phyloP scores from a whole-genome alignment of 2,888 invertebrate genomes.

The Lycaena phlaeas region DNA sequence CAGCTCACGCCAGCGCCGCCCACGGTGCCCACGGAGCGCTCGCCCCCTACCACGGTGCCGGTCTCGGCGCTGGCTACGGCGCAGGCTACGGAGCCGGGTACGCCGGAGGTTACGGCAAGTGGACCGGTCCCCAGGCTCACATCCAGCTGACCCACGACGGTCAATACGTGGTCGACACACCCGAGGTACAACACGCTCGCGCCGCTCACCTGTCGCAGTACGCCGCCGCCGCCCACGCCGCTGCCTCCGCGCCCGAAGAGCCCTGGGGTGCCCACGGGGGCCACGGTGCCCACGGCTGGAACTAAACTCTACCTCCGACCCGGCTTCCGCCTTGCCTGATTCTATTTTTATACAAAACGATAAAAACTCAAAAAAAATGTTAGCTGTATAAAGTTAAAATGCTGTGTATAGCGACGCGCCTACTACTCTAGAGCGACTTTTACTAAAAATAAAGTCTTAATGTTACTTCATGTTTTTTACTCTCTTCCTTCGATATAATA shows the following conservation, averaged over 20 bases:
- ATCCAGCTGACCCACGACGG: conserved; percentile 68
- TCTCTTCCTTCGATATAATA: background rate
- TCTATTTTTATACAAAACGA: conserved; percentile 59
- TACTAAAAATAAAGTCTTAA: conserved; percentile 3
- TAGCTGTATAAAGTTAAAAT: conserved; percentile 61
- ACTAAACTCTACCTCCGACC: conserved; percentile 51
- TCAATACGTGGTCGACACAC: conserved; percentile 65
- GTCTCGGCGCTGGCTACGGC: conserved; percentile 40
- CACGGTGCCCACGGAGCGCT: conserved; percentile 29
- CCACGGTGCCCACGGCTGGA: conserved; percentile 47
- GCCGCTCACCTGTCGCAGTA: conserved; percentile 57
- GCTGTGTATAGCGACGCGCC: conserved; percentile 44
- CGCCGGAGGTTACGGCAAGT: conserved; percentile 66
- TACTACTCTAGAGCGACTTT: conserved; percentile 7
- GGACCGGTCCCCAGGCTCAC: conserved; percentile 61
- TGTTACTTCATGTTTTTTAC: background rate
- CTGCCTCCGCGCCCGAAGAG: conserved; percentile 58
- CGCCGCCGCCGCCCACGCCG: conserved; percentile 59
- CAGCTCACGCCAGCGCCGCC: conserved; percentile 39
- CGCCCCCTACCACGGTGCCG: conserved; percentile 32
- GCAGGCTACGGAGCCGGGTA: no score
- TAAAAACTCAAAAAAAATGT: conserved; percentile 52
- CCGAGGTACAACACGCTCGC: conserved; percentile 64
- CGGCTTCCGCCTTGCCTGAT: conserved; percentile 43
- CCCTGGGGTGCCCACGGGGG: conserved; percentile 42